These are phyloP conservation scores for Aplodontia rufa DNA, from an alignment of 2,113 vertebrate genomes.

Conservation along the genomic window DNA sequence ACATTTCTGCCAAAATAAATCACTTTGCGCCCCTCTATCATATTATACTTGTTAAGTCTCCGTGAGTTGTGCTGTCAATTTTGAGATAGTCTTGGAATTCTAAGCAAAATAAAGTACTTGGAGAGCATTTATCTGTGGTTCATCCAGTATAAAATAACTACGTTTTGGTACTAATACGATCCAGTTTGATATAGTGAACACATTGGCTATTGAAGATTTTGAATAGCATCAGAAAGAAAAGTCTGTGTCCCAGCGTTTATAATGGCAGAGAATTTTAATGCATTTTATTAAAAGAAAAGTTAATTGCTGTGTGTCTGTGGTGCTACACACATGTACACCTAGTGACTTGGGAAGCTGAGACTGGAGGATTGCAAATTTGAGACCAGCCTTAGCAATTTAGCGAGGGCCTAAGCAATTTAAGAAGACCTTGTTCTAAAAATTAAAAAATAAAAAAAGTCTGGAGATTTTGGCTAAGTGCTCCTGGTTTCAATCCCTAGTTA, in stretches of 20 bases:
- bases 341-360: too few species aligned
- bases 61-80: slow-evolving; percentile 27
- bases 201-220: slow-evolving; percentile 23
- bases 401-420: too few species aligned
- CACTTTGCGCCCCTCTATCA: not conserved
- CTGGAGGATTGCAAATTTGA: too few species aligned
- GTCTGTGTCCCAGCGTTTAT: not conserved
- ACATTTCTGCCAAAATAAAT: slow-evolving; percentile 37
- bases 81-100: not conserved
- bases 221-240: not conserved
- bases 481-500: too few species aligned
- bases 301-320: too few species aligned
- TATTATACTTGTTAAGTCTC: slow-evolving; percentile 17
- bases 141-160: not conserved
- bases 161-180: not conserved
- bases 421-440: too few species aligned
- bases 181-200: not conserved
- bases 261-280: slow-evolving; percentile 5
- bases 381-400: too few species aligned
- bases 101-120: not conserved
- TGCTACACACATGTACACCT: too few species aligned
- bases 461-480: too few species aligned
- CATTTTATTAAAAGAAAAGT: slow-evolving; percentile 12
- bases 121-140: not conserved
- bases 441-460: too few species aligned